These are phyloP conservation scores for Podilymbus podiceps DNA, from an alignment of 2,113 vertebrate genomes.

Conservation along the genomic window DNA sequence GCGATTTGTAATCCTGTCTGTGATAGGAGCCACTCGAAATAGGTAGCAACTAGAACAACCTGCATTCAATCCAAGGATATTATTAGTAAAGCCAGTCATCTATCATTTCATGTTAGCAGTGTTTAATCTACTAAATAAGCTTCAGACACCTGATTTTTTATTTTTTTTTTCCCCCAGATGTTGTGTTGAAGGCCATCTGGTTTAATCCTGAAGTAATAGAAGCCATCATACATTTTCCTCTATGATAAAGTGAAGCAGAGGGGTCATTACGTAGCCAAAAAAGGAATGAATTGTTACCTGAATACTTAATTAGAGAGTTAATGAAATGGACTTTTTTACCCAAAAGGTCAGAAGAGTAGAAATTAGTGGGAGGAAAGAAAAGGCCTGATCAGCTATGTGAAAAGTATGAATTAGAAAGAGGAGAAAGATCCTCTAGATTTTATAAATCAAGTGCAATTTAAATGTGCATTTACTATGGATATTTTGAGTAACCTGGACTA, in stretches of 20 bases:
- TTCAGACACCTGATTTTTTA: background rate
- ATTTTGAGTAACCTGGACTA: background rate
- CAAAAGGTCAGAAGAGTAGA: background rate
- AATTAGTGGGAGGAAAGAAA: background rate
- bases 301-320: background rate
- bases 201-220: background rate
- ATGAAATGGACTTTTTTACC: background rate
- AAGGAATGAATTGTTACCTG: background rate
- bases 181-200: background rate
- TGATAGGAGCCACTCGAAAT: background rate
- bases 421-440: background rate
- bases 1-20: background rate
- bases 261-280: background rate
- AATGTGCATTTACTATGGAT: background rate
- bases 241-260: background rate
- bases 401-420: background rate
- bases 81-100: background rate
- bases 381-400: background rate
- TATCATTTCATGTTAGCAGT: background rate
- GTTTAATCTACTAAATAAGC: background rate
- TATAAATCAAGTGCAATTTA: background rate
- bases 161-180: background rate
- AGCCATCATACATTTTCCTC: background rate
- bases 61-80: background rate
- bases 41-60: background rate